Evolutionary conservation across 2,113 vertebrate genomes (phyloP).

Genomic region (Vulpes ferrilata): DNA sequence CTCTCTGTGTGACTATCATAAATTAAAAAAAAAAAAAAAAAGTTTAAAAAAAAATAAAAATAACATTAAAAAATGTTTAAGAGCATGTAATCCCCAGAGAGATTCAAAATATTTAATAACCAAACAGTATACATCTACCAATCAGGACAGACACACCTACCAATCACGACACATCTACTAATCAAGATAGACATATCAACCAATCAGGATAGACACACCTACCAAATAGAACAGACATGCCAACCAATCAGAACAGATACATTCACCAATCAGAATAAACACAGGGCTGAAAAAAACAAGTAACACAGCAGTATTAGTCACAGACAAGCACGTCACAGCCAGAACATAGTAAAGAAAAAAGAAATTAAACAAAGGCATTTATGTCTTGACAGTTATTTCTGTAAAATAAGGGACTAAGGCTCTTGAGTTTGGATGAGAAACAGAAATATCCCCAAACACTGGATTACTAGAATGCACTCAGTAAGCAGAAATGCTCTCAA

Average conservation of each 20-base stretch:
- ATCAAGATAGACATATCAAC: background rate
- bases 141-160: background rate
- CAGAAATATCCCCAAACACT: background rate
- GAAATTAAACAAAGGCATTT: conserved; percentile 27
- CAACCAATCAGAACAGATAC: background rate
- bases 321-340: background rate
- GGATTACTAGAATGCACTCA: background rate
- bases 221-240: background rate
- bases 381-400: conserved; percentile 12
- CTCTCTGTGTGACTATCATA: too few species aligned
- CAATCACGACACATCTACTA: background rate
- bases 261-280: background rate
- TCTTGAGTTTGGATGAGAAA: background rate
- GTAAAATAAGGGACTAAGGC: background rate
- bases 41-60: too few species aligned
- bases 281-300: background rate
- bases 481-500: background rate
- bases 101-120: conserved; percentile 59
- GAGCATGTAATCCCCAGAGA: background rate
- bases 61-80: conserved; percentile 9
- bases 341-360: conserved; percentile 38
- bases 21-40: too few species aligned
- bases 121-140: background rate
- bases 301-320: background rate
- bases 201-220: background rate